Base-by-base conservation (phyloP, 1,140 invertebrate genomes). In the Macrobrachium rosenbergii region DNA sequence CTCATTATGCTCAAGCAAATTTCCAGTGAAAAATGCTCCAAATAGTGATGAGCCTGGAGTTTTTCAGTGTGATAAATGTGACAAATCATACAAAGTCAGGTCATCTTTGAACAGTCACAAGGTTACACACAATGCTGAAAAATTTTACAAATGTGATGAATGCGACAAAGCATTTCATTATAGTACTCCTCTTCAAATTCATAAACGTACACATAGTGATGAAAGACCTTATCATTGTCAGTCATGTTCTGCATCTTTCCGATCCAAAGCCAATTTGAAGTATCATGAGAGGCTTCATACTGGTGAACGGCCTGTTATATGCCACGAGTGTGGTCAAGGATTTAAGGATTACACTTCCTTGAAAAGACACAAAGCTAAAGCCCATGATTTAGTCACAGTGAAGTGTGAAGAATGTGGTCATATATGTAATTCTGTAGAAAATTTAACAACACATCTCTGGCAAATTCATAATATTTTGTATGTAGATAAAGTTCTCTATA, bases 271-370 rank as follows among this genome's bases (percentile, higher is more conserved):
- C 45, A 84, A 85, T 60, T 75, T 91, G 37, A 88, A 75, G 16
- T 83, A 79, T 2, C 90, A 90, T 43, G 72, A 88, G 19, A 59
- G 85, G 37, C 59, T 77, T 19, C 90, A 91, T 69, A 90, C 90
- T 11, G 90, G 90, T 14, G 89, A 91, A 45, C 83, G 87, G 21
- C 90, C 90, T 21, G 89, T 89, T 23, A 64, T 59, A 16, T 90
- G 90, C 78, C 59, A 43, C 43, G 85, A 69, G 17, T 90, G 90
- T 79, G 80, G 75, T 19, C 73, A 85, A 72, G 76, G 88, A 14
- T 90, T 90, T 82, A 85, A 81, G 52, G 85, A 87, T 58, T 82
- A 82, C 37, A 87, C 85, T 8, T 81, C 78, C 10, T 88, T 62
- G 58, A 87, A 87, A 60, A 87, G 85, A 59, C 85, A 87, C 67